Base-by-base conservation (phyloP, 2,888 invertebrate species). In the Chrysopilus asiliformis region DNA sequence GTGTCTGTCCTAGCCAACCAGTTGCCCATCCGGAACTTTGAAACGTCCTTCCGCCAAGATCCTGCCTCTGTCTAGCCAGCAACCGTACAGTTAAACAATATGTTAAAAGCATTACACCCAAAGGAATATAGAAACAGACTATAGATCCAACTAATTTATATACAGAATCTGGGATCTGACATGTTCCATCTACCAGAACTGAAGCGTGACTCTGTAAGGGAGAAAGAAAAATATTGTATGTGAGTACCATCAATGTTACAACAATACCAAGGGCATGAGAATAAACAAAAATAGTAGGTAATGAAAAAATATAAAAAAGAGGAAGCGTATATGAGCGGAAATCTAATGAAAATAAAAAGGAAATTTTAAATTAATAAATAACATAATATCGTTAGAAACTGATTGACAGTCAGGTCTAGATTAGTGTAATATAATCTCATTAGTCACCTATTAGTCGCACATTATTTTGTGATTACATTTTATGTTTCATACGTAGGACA, bases 71-170 rank as follows among this genome's bases (percentile, higher is more conserved):
- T 42, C 79, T 67, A 25, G 89, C 87, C 52, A 95, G 66, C 18
- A 94, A 68, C 39, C 82, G 73, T 13, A 94, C 86, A 0, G 95
- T 97, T 48, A 93, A 69, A 4, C 86, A 82, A 56, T 94, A 95
- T n/a, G 93, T 91, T 41, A 90, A 69, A 54, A 93, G 70, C 94
- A 95, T 95, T 47, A 97, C 91, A 28, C 80, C 73, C 45, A 95
- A 69, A 1, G 95, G 95, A 44, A 95, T 90, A 68, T 94, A 93
- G 67, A 95, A 95, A 49, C 91, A 90, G 50, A 91, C 80, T 51
- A 93, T 82, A 37, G 93, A 93, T 24, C 94, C 95, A 49, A 90
- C 87, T 40, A 90, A 74, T 62, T 89, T 86, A 68, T 85, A 87
- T 6, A 85, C 70, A 0, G 86, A 84, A 58, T 87, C 86, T 2